phyloP scores from a whole-genome alignment of 2,113 vertebrate species.

The Eretmochelys imbricata region DNA sequence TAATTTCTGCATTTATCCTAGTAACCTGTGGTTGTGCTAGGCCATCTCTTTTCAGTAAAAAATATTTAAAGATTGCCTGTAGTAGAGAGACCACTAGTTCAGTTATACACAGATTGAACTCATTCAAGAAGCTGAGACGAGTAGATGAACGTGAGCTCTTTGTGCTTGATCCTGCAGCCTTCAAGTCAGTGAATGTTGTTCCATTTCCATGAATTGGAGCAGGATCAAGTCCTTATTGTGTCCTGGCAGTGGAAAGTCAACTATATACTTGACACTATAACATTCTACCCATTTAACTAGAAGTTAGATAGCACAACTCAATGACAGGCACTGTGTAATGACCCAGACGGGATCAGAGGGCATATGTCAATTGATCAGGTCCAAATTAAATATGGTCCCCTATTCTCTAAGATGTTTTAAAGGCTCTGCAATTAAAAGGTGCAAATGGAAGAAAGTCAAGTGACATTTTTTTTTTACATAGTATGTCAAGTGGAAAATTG shows the following conservation, averaged over 20 bases:
- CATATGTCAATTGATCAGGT: neutral
- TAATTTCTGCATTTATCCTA: neutral
- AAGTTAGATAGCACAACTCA: neutral
- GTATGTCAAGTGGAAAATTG: neutral
- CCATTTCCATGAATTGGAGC: accelerated
- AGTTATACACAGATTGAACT: accelerated
- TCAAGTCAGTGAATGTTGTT: accelerated
- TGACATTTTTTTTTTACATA: neutral
- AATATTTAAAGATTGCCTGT: accelerated
- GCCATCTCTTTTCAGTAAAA: neutral
- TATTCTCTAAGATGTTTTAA: neutral
- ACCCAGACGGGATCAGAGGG: neutral
- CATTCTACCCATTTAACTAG: neutral
- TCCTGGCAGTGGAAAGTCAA: neutral
- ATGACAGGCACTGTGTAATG: neutral
- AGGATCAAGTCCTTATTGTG: neutral
- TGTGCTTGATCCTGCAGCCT: accelerated
- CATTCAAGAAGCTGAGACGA: accelerated
- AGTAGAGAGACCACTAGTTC: neutral
- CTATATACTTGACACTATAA: neutral
- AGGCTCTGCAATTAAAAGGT: neutral
- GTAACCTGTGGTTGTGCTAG: neutral
- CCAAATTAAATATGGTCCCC: neutral
- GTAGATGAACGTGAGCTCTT: accelerated
- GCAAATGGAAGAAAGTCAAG: neutral